Evolutionary conservation across 92 coral and sea anemone species (phyloP).

Genomic region (Diadumene lineata): DNA sequence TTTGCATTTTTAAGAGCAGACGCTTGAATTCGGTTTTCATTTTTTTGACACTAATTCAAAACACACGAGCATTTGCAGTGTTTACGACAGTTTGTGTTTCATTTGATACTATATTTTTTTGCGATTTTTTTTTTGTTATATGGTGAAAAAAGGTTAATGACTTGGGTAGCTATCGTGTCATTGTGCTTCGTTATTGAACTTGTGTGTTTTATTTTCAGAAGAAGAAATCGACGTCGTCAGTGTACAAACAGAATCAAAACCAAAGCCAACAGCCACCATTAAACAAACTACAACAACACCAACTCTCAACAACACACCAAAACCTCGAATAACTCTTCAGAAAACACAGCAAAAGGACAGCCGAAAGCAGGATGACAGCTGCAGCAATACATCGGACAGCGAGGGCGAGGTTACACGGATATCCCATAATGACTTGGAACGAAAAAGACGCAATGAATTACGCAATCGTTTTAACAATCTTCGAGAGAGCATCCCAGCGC

Average conservation of each 20-base stretch:
- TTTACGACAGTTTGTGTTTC: no score
- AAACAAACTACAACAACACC: conserved; percentile 18
- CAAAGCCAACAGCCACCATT: not conserved
- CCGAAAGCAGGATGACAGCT: not conserved
- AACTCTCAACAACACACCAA: conserved; percentile 16
- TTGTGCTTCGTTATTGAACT: no score
- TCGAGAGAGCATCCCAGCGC: conserved; percentile 61
- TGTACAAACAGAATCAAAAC: conserved; percentile 19
- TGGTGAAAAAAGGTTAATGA: no score
- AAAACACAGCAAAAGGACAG: conserved; percentile 10
- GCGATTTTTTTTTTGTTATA: no score
- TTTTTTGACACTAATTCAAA: no score
- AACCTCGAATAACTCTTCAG: conserved; percentile 24
- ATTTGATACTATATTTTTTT: no score
- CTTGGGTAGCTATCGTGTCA: no score
- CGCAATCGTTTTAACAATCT: conserved; percentile 68
- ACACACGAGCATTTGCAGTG: no score
- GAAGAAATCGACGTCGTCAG: conserved; percentile 86
- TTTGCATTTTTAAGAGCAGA: no score
- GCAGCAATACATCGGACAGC: conserved; percentile 43
- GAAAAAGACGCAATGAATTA: conserved; percentile 76
- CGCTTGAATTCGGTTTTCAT: no score
- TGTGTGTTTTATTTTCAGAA: conserved; percentile 44
- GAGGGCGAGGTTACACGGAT: conserved; percentile 53
- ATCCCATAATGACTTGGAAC: conserved; percentile 78